Conservation (phyloP, 2,888 invertebrate genomes). For the Epinotia ramella region DNA sequence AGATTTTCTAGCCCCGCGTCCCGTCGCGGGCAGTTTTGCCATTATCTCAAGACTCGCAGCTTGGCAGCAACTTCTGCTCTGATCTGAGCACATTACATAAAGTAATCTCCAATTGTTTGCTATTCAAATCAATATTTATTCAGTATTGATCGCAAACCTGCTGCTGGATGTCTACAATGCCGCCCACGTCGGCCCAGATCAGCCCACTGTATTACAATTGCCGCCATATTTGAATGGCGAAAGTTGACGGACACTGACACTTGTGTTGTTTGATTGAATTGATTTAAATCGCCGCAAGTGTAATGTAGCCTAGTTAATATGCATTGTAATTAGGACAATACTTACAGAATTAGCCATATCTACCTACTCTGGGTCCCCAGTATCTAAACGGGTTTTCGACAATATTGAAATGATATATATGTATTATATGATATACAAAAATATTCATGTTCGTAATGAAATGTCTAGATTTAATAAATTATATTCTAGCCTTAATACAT, state of each 20-base stretch:
- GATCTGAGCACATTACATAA: not conserved
- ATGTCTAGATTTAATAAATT: no score
- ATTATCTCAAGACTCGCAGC: no score
- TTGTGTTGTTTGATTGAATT: conserved; percentile 13
- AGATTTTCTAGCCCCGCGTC: no score
- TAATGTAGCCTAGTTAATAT: not conserved
- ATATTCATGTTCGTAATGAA: no score
- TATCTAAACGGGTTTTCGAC: not conserved
- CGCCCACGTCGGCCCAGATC: conserved; percentile 38
- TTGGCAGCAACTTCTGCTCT: no score
- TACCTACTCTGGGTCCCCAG: no score
- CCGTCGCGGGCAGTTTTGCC: no score
- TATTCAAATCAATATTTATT: conserved; percentile 40
- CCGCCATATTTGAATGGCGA: conserved; percentile 34
- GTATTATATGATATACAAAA: no score
- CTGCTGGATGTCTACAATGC: conserved; percentile 37
- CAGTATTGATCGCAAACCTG: conserved; percentile 41
- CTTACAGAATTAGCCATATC: no score
- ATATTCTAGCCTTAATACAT: no score
- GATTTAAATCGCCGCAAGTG: conserved; percentile 3
- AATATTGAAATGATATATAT: no score
- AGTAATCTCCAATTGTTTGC: not conserved
- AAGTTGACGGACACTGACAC: conserved; percentile 28
- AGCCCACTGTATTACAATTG: conserved; percentile 37
- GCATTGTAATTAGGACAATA: not conserved